Base-by-base conservation (phyloP, 2,113 vertebrate species). In the Alectura lathami region DNA sequence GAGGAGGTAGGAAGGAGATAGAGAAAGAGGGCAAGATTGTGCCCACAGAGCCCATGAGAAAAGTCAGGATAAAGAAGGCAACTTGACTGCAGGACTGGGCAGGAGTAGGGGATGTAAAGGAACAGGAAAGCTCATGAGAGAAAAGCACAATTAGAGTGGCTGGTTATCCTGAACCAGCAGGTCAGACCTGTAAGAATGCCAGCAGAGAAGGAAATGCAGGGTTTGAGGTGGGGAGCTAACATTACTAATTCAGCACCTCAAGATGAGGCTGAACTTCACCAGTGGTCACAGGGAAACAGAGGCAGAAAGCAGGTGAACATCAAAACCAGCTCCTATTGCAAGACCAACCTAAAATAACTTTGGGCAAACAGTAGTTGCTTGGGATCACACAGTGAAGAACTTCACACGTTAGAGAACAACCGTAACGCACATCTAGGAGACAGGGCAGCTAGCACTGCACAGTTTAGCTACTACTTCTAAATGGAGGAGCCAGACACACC, bases 271-370 rank as follows among this genome's bases (percentile, higher is more conserved):
- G 54, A 34, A 53, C 30, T 29, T n/a, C 42, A 79, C 47, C 11
- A 5, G 1, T 6, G 38, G 54, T 34, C 63, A 78, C 22, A 50
- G 26, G n/a, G 54, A 69, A 79, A 50, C 16, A 32, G 3, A 36
- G 66, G 38, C 57, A 47, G 78, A 73, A 78, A 74, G 56, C 17
- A 70, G 54, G 38, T 4, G 45, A 80, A 40, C 7, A n/a, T 27
- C 75, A 68, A 53, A 59, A 69, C 42, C 24, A 62, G 17, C 13
- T 74, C 68, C 24, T 7, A 0, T 5, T 0, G 0, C 11, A 21
- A 85, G 26, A 63, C 34, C 59, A 74, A 63, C 17, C 0, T 0
- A 66, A 67, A 40, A 30, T 14, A 81, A 2, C 24, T 13, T 13
- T 70, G 34, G 57, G 51, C 13, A 34, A 83, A 3, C 5, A 47